Base-by-base conservation (phyloP, 2,888 invertebrate species). In the Luffia ferchaultella region DNA sequence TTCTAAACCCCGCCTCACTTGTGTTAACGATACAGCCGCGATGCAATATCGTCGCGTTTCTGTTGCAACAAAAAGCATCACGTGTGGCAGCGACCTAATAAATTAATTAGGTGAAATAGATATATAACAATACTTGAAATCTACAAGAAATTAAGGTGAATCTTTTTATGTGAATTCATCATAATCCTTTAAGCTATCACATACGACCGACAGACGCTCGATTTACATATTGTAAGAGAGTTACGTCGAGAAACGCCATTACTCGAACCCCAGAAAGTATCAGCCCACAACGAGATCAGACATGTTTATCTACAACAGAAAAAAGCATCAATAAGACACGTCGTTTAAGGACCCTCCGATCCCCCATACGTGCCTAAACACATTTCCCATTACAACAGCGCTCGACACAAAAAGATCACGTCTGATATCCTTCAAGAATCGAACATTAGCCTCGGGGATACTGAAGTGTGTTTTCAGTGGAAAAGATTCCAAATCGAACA, bases 361-460 rank as follows among this genome's bases (percentile, higher is more conserved):
- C 30, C 48, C 50, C 50, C 45, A 48, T 50, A 18, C 43, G 48
- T 50, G 41, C 46, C 61, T 59, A 62, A 62, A 58, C 63, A 60
- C 60, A 59, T 61, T 60, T 57, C 62, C 63, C 68, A 67, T 68
- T 65, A 67, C 67, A 61, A 59, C 59, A 58, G 55, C 53, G 46
- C 46, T 57, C 56, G 55, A 61, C 46, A 50, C 59, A 62, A 64
- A 67, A 67, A 73, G 72, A 76, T 74, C 76, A 67, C 75, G 73
- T 77, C 73, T 69, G 75, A 72, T 76, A 71, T 67, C 75, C 73
- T 75, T 79, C 77, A 76, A 67, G 74, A 74, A 80, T 79, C 76
- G 77, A 77, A 76, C 74, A 70, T 73, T 75, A 76, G 74, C 62
- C 65, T 54, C 56, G 56, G 61, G 60, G 60, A 61, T 59, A 57